phyloP scores from a whole-genome alignment of 2,113 vertebrate genomes.

The Ictidomys tridecemlineatus region DNA sequence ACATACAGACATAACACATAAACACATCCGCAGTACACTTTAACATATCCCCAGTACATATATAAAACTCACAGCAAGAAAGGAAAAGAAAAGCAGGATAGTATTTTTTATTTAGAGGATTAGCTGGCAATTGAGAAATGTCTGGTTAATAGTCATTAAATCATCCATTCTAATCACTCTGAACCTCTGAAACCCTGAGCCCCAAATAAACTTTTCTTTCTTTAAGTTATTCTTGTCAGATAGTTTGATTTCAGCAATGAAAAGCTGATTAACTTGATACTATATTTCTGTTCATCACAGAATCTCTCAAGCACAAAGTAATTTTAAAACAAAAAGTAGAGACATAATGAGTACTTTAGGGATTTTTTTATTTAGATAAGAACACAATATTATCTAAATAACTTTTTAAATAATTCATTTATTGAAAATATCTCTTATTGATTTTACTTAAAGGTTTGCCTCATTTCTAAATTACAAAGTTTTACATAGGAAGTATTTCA shows the following conservation, averaged over 20 bases:
- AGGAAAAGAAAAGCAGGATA: neutral
- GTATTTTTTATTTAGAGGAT: neutral
- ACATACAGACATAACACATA: neutral
- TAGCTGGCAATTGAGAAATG: neutral
- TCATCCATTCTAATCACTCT: neutral
- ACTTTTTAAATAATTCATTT: neutral
- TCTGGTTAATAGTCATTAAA: neutral
- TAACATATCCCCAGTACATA: neutral
- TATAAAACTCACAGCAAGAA: neutral
- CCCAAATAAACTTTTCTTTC: too few species aligned
- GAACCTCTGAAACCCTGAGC: too few species aligned
- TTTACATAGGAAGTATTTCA: neutral
- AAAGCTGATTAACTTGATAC: too few species aligned
- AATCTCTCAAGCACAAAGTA: neutral
- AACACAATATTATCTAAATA: neutral
- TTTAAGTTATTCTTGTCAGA: too few species aligned
- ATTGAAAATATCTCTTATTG: neutral
- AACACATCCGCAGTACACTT: too few species aligned
- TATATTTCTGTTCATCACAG: neutral
- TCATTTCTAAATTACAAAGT: neutral
- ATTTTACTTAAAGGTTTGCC: neutral
- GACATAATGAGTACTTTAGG: neutral
- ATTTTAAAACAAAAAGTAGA: neutral
- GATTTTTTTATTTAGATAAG: constrained; percentile 29
- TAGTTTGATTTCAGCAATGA: too few species aligned